phyloP scores from a whole-genome alignment of 2,113 vertebrate species.

The Prionailurus bengalensis region DNA sequence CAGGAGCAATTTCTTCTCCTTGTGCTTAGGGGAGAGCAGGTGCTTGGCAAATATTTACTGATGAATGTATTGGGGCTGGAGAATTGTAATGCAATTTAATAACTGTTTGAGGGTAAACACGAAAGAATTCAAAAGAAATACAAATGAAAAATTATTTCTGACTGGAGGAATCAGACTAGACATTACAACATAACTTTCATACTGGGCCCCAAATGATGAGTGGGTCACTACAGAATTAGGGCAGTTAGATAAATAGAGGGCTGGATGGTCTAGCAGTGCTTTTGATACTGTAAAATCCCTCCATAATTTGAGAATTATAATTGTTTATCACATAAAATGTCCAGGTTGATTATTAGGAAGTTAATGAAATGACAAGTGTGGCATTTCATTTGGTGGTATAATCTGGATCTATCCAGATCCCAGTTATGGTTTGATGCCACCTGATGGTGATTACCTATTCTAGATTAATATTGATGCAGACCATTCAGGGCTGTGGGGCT shows the following conservation, averaged over 20 bases:
- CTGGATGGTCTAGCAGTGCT: not conserved
- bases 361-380: slow-evolving; percentile 52
- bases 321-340: not conserved
- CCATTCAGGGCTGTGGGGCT: not conserved
- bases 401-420: not conserved
- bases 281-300: not conserved
- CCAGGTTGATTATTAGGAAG: not conserved
- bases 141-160: slow-evolving; percentile 60
- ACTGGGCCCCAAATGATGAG: not conserved
- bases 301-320: slow-evolving; percentile 16
- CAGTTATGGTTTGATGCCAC: not conserved
- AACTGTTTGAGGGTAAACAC: slow-evolving; percentile 69
- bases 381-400: not conserved
- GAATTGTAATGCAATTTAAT: slow-evolving; percentile 67
- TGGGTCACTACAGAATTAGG: not conserved
- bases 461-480: not conserved
- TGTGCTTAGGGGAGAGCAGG: slow-evolving; percentile 28
- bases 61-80: slow-evolving; percentile 47
- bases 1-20: slow-evolving; percentile 55
- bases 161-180: slow-evolving; percentile 5
- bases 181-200: not conserved
- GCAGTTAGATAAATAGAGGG: not conserved
- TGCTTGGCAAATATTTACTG: slow-evolving; percentile 72
- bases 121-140: slow-evolving; percentile 62
- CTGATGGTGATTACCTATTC: not conserved